These are phyloP conservation scores for Drosophila dunni DNA, from an alignment of 1,140 invertebrate genomes.

Conservation along the genomic window DNA sequence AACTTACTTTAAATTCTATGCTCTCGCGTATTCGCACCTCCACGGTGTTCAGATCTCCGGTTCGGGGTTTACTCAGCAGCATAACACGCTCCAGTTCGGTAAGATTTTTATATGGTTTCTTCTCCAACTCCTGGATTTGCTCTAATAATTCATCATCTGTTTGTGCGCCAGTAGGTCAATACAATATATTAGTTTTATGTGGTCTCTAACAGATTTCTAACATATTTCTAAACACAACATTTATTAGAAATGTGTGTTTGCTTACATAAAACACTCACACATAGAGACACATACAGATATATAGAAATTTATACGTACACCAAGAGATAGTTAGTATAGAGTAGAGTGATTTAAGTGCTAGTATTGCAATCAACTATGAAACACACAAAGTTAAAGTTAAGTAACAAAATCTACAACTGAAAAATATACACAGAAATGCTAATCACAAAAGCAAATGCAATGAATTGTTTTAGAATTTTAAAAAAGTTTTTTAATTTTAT, in stretches of 20 bases:
- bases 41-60: slow-evolving; percentile 93
- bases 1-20: slow-evolving; percentile 97
- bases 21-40: slow-evolving; percentile 97
- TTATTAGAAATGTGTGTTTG: slow-evolving; percentile 3
- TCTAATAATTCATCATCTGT: slow-evolving; percentile 80
- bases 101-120: slow-evolving; percentile 87
- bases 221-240: slow-evolving; percentile 13
- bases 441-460: slow-evolving; percentile 16
- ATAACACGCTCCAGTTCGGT: slow-evolving; percentile 95
- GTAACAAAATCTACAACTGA: neutral
- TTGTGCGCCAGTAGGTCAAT: slow-evolving; percentile 29
- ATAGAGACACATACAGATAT: neutral
- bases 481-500: neutral
- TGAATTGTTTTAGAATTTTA: slow-evolving; percentile 11
- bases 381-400: neutral
- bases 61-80: slow-evolving; percentile 94
- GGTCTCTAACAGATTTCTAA: slow-evolving; percentile 4
- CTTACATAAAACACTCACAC: slow-evolving; percentile 8
- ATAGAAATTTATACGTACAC: neutral
- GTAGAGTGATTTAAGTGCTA: neutral
- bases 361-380: neutral
- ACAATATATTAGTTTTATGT: slow-evolving; percentile 11
- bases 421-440: neutral
- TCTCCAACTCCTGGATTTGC: slow-evolving; percentile 86
- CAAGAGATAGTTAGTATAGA: slow-evolving; percentile 12